Percentiles rank a stretch among this genome's conserved stretches.
Evolutionary conservation across 2,888 invertebrate species (phyloP).

Genomic region (Drosophila setosimentum): DNA sequence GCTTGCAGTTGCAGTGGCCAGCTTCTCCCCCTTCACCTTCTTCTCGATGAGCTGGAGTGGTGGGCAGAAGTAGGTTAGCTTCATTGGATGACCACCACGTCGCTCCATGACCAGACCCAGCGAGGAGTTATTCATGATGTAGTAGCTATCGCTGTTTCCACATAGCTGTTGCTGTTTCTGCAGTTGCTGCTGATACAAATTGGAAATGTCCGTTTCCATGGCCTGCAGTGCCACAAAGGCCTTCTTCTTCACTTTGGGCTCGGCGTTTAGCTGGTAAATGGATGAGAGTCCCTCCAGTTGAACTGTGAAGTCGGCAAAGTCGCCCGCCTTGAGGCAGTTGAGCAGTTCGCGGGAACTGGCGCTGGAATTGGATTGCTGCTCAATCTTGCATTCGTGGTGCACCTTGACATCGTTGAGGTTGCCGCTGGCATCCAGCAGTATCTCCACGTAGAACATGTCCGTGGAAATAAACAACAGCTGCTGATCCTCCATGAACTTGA

Average conservation of each 20-base stretch:
- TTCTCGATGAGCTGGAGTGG: slow-evolving; percentile 66
- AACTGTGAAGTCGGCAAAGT: slow-evolving; percentile 96
- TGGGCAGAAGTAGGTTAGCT: slow-evolving; percentile 92
- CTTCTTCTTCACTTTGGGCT: slow-evolving; percentile 95
- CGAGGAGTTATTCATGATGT: slow-evolving; percentile 93
- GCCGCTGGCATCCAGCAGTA: slow-evolving; percentile 93
- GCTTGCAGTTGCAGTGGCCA: slow-evolving; percentile 47
- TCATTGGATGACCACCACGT: slow-evolving; percentile 96
- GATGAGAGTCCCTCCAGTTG: slow-evolving; percentile 96
- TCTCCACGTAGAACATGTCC: slow-evolving; percentile 98
- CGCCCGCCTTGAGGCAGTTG: slow-evolving; percentile 92
- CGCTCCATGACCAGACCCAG: slow-evolving; percentile 94
- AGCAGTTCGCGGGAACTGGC: slow-evolving; percentile 89
- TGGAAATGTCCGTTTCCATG: slow-evolving; percentile 94
- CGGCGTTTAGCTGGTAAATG: slow-evolving; percentile 97
- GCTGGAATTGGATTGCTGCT: slow-evolving; percentile 90
- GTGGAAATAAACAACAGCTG: slow-evolving; percentile 95
- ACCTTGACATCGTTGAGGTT: slow-evolving; percentile 95
- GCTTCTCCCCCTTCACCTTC: slow-evolving; percentile 24
- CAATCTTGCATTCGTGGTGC: slow-evolving; percentile 95
- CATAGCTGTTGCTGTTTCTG: slow-evolving; percentile 87
- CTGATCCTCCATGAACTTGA: slow-evolving; percentile 94
- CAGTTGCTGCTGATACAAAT: slow-evolving; percentile 91
- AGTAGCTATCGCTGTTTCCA: slow-evolving; percentile 88
- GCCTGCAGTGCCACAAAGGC: slow-evolving; percentile 97